phyloP scores from a whole-genome alignment of 2,797 vertebrate genomes.

The Sebastes hubbsi region DNA sequence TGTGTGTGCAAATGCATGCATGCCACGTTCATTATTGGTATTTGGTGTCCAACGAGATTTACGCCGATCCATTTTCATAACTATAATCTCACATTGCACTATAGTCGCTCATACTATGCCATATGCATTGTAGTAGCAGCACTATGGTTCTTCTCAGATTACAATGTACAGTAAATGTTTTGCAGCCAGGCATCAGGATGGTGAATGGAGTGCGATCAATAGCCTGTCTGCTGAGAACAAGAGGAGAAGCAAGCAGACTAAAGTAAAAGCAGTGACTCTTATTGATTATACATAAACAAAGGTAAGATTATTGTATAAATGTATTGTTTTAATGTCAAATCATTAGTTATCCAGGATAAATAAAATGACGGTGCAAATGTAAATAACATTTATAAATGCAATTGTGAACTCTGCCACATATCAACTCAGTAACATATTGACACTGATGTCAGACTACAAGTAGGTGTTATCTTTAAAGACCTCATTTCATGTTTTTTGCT shows the following conservation, averaged over 20 bases:
- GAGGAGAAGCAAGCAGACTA: not conserved
- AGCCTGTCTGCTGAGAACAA: slow-evolving; percentile 20
- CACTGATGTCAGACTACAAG: not conserved
- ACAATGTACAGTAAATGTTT: slow-evolving; percentile 14
- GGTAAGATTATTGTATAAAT: not conserved
- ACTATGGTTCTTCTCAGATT: not conserved
- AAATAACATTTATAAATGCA: not conserved
- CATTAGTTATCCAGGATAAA: not conserved
- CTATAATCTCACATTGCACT: not conserved
- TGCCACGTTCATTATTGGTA: not conserved
- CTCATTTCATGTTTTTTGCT: not conserved
- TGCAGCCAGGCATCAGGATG: slow-evolving; percentile 2
- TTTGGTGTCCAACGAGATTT: not conserved
- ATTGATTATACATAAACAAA: slow-evolving; percentile 30
- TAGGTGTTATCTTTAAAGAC: not conserved
- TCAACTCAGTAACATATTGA: not conserved
- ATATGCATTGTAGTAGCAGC: not conserved
- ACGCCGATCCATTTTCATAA: not conserved
- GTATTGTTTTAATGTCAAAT: not conserved
- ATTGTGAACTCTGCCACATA: not conserved
- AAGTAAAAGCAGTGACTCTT: not conserved
- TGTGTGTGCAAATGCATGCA: not conserved
- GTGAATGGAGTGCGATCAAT: slow-evolving; percentile 38
- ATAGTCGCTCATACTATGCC: not conserved
- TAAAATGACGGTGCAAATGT: not conserved